phyloP scores from a whole-genome alignment of 2,888 invertebrate genomes.

The Mythimna lalbum region DNA sequence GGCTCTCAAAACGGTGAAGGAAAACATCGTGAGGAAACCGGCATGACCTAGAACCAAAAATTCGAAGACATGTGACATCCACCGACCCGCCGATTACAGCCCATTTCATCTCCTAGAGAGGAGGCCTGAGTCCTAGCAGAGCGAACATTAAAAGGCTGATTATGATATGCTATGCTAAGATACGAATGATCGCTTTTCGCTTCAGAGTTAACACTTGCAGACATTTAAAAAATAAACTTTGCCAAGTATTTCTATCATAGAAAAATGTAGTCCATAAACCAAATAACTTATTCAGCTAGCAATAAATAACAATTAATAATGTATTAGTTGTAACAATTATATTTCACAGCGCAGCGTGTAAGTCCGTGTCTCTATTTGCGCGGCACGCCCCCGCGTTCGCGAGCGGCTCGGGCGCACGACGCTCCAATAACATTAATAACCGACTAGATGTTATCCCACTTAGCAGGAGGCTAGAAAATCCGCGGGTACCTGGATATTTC shows the following conservation, averaged over 20 bases:
- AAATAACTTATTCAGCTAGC: slow-evolving; percentile 17
- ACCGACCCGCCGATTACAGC: no score
- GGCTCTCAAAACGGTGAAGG: no score
- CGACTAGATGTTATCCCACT: slow-evolving; percentile 57
- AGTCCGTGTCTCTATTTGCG: slow-evolving; percentile 64
- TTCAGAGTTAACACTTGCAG: not conserved
- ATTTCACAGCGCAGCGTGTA: slow-evolving; percentile 45
- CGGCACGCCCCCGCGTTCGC: slow-evolving; percentile 57
- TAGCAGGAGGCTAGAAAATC: slow-evolving; percentile 37
- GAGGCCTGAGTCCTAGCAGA: no score
- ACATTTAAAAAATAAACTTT: not conserved
- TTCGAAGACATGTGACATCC: no score
- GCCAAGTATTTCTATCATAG: not conserved
- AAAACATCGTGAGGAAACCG: no score
- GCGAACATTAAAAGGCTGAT: no score
- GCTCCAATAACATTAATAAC: slow-evolving; percentile 64
- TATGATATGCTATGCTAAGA: no score
- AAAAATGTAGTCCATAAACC: not conserved
- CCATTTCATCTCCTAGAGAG: no score
- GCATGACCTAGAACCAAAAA: no score
- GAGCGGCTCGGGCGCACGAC: slow-evolving; percentile 58
- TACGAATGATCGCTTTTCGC: not conserved
- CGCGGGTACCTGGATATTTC: slow-evolving; percentile 1
- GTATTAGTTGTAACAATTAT: slow-evolving; percentile 52
- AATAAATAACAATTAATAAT: slow-evolving; percentile 48